Conservation (phyloP, 1,140 invertebrate species). For the Hirudo medicinalis region DNA sequence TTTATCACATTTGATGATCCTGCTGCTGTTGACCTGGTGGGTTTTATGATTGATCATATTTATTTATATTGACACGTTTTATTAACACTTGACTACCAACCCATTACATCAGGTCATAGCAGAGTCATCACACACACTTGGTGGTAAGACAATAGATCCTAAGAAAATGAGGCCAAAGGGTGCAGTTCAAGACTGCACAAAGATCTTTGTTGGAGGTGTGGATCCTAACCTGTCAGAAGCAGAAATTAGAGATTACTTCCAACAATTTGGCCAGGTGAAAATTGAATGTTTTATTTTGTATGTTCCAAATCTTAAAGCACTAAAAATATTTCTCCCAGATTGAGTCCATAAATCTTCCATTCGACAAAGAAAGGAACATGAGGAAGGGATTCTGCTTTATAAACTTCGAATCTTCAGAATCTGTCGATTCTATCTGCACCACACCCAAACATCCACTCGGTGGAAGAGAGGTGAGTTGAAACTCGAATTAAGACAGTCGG, state of each 20-base stretch:
- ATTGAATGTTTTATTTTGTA: too few relatives aligned
- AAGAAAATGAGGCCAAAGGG: conserved; percentile 76
- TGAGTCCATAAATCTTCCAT: conserved; percentile 81
- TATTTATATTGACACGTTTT: background rate
- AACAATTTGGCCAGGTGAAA: conserved; percentile 60
- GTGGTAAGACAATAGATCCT: conserved; percentile 82
- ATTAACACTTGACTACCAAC: background rate
- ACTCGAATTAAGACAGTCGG: background rate
- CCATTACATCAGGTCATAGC: conserved; percentile 50
- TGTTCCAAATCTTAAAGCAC: background rate
- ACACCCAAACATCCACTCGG: conserved; percentile 45
- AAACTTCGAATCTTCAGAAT: conserved; percentile 80
- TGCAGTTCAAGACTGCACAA: conserved; percentile 23
- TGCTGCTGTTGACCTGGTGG: conserved; percentile 35
- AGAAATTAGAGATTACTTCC: conserved; percentile 79
- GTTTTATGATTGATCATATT: background rate
- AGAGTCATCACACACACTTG: conserved; percentile 67
- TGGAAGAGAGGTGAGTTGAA: conserved; percentile 19
- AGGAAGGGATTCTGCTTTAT: conserved; percentile 88
- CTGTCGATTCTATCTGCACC: conserved; percentile 61
- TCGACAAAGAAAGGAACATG: conserved; percentile 85
- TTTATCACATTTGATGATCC: conserved; percentile 91
- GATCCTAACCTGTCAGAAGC: conserved; percentile 76
- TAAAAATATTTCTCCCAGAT: conserved; percentile 49
- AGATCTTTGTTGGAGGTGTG: conserved; percentile 76